Percentiles rank a stretch among this genome's conserved stretches.
Evolutionary conservation across 2,113 vertebrate species (phyloP).

Genomic region (Phasianus colchicus): DNA sequence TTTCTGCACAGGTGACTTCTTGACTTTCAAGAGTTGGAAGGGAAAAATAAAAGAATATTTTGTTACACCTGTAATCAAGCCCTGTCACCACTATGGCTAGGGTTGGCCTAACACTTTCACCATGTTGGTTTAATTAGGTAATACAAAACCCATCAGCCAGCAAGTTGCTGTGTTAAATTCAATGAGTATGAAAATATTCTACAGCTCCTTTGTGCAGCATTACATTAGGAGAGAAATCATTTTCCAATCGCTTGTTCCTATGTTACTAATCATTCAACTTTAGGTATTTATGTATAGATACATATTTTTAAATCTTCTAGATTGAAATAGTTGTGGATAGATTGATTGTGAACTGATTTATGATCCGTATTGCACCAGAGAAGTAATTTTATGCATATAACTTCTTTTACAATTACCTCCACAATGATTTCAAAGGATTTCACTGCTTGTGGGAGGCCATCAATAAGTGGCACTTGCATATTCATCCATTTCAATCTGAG

Average conservation of each 20-base stretch:
- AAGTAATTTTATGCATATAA: constrained; percentile 97
- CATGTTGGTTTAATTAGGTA: not conserved
- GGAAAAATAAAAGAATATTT: not conserved
- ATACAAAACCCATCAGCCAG: not conserved
- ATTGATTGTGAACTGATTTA: constrained; percentile 93
- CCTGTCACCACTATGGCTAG: not conserved
- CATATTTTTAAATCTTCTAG: constrained; percentile 57
- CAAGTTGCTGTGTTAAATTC: not conserved
- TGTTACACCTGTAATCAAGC: not conserved
- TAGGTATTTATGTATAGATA: not conserved
- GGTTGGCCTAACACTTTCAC: not conserved
- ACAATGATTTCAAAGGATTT: constrained; percentile 76
- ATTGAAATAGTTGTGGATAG: constrained; percentile 80
- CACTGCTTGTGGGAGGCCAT: constrained; percentile 70
- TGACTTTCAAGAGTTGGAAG: not conserved
- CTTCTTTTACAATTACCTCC: constrained; percentile 92
- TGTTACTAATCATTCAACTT: not conserved
- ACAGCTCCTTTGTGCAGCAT: not conserved
- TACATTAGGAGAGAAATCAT: not conserved
- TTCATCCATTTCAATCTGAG: constrained; percentile 81
- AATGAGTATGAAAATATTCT: constrained; percentile 10
- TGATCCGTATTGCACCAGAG: constrained; percentile 87
- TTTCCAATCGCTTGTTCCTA: not conserved
- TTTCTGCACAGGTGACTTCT: not conserved
- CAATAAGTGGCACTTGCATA: constrained; percentile 79